Base-by-base conservation (phyloP, 2,113 vertebrate species). In the Salvator merianae region DNA sequence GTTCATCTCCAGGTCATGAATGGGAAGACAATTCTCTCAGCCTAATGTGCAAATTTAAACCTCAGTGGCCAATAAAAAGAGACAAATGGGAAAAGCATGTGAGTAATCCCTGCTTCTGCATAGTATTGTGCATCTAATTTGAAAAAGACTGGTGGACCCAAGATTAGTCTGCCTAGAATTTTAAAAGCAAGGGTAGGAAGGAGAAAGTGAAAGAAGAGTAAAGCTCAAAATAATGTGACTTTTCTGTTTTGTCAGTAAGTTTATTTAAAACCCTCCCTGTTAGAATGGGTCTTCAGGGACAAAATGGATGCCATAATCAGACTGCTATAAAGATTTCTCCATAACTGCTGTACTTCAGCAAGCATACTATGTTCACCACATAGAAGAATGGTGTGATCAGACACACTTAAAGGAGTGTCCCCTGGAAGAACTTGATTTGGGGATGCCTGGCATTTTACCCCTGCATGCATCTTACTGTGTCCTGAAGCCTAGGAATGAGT, bases 1-100 rank as follows among this genome's bases (percentile, higher is more conserved):
- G 88, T 93, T 90, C 90, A 87, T 85, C 87, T 89, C 10, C 89
- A 89, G 91, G 89, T 91, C 89, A 91, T 87, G 91, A 88, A 91
- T 91, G 92, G 87, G 86, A 93, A 92, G 91, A 91, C 91, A 91
- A 90, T 92, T 90, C 63, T 81, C 69, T 89, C 63, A 77, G 90
- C 88, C 94, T 92, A 91, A 94, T 94, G 90, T 85, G 89, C 92
- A 93, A 94, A 91, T 92, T 94, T 94, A 90, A 91, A 93, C 91
- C 91, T 91, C 93, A 80, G 82, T 90, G 87, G 79, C 91, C 90
- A 93, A 93, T 92, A 93, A 93, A 94, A 91, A 88, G 84, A 79
- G 89, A 92, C 89, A 94, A 93, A 93, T 93, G 84, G 90, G 79
- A 88, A 92, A 89, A 92, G 92, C 88, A 88, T 93, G 93, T 91